Base-by-base conservation (phyloP, 2,888 invertebrate genomes). In the Papilio elwesi region DNA sequence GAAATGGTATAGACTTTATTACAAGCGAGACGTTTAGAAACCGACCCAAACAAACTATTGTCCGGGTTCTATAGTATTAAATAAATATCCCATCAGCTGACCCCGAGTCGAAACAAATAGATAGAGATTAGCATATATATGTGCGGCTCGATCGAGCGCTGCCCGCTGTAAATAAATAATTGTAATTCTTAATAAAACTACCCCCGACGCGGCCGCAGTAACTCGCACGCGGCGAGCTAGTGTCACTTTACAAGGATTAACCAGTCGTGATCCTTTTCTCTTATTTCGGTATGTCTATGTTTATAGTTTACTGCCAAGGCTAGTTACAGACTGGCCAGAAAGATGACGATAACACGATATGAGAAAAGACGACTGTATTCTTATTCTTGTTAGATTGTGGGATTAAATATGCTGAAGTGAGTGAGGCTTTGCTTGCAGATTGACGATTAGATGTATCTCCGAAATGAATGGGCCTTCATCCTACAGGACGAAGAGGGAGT, bases 121-220 rank as follows among this genome's bases (percentile, higher is more conserved):
- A 76, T 52, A 67, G 71, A 75, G 71, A 85, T 86, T 86, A 82
- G 82, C 84, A 86, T 85, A 85, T 80, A 81, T 74, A 85, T 78
- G 77, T 79, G 76, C 74, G 75, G 74, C 77, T 80, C 74, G 79
- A 76, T 68, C 70, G 82, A 36, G 26, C 64, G 57, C 15, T 65
- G 68, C 47, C 49, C 80, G 78, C 82, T 84, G 85, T 90, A 89
- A 91, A 91, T 91, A 90, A 90, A 90, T 90, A 90, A 91, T 90
- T 90, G 90, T 90, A 88, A 89, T 89, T 89, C 90, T 87, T 91
- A 90, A 90, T 90, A 90, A 90, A 90, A 91, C 89, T 90, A 85
- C 89, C 90, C 90, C 81, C 82, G 76, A 79, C 77, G 78, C 74
- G 79, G 81, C 79, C 78, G 88, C 83, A 79, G 87, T 91, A 90